Conservation (phyloP, 2,797 vertebrate genomes). For the Miopithecus talapoin region DNA sequence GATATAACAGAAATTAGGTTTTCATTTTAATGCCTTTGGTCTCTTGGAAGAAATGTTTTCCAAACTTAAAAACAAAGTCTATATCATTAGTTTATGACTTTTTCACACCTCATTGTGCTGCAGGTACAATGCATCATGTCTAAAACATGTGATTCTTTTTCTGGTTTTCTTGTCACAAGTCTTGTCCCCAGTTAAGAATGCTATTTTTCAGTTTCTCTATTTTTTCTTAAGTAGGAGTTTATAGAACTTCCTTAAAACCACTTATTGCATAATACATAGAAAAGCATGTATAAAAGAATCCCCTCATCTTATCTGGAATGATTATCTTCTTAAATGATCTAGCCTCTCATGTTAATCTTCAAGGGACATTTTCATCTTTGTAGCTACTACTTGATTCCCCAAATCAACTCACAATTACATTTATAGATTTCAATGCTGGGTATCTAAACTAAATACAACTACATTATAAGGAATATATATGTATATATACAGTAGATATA, state of each 20-base stretch:
- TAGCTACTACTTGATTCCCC: not conserved
- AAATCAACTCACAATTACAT: slow-evolving; percentile 12
- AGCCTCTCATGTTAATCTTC: slow-evolving; percentile 22
- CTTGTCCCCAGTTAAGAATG: not conserved
- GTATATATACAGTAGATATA: not conserved
- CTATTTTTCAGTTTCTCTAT: not conserved
- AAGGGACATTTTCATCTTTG: not conserved
- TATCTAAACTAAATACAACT: slow-evolving; percentile 4
- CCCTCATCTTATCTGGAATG: not conserved
- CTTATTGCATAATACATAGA: not conserved
- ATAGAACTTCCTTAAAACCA: not conserved
- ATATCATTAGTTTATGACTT: not conserved
- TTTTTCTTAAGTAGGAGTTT: slow-evolving; percentile 18
- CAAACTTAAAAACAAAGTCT: slow-evolving; percentile 29
- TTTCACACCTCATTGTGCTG: not conserved
- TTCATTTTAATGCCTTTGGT: slow-evolving; percentile 46
- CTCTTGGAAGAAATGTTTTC: slow-evolving; percentile 55
- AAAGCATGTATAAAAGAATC: slow-evolving; percentile 4
- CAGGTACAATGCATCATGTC: not conserved
- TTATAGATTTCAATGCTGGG: slow-evolving; percentile 37
- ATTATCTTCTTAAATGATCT: slow-evolving; percentile 29
- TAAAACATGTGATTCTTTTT: slow-evolving; percentile 42
- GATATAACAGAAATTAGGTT: slow-evolving; percentile 34
- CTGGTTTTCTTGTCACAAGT: not conserved
- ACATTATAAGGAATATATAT: not conserved